These are phyloP conservation scores for Mico argentatus DNA, from an alignment of 2,797 vertebrate genomes.

Conservation along the genomic window DNA sequence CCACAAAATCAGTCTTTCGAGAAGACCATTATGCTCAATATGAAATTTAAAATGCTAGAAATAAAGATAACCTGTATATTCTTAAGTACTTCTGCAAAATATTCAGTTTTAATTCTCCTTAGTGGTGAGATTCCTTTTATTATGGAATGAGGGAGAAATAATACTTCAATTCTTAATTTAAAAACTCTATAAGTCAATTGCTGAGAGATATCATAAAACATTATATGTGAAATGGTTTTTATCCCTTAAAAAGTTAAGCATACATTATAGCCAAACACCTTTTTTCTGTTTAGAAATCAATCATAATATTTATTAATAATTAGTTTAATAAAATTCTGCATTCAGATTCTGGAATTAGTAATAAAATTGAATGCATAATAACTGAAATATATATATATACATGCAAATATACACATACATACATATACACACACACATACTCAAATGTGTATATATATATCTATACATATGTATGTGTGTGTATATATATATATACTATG, in stretches of 20 bases:
- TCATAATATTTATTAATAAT: neutral
- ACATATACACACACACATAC: neutral
- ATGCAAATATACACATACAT: neutral
- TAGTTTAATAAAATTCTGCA: neutral
- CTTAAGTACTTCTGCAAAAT: neutral
- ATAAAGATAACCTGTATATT: neutral
- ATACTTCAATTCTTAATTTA: constrained; percentile 10
- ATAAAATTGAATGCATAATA: neutral
- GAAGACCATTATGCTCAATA: neutral
- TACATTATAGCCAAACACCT: neutral
- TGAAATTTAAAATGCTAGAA: neutral
- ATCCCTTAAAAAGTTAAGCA: neutral
- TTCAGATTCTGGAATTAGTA: neutral
- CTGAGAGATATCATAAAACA: neutral
- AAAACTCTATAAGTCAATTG: neutral
- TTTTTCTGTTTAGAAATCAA: neutral
- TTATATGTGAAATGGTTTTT: neutral
- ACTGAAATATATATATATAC: neutral
- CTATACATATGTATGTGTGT: too few relatives aligned
- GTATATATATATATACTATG: neutral
- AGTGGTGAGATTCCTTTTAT: neutral
- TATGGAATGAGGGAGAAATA: neutral
- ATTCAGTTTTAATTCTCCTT: neutral
- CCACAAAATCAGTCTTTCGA: neutral
- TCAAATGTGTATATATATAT: neutral